These are phyloP conservation scores for Microtus pennsylvanicus DNA, from an alignment of 2,113 vertebrate species.

Conservation along the genomic window DNA sequence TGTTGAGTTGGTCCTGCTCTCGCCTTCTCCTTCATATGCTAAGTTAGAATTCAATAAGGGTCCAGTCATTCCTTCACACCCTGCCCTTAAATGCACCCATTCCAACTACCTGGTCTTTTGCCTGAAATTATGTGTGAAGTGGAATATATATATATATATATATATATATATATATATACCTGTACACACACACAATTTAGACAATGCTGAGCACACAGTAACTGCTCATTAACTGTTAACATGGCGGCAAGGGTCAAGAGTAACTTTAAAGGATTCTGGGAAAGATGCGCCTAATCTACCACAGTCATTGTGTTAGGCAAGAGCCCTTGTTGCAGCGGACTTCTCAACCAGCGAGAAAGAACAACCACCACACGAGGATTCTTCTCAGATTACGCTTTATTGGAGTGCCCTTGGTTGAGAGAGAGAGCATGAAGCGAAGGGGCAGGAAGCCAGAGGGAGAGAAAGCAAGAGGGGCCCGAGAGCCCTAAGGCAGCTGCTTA, in stretches of 20 bases:
- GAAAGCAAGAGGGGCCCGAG: too few relatives aligned
- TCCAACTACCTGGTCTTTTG: constrained; percentile 17
- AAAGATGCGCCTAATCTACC: neutral
- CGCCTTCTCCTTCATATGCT: constrained; percentile 22
- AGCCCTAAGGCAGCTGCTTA: too few relatives aligned
- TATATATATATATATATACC: neutral
- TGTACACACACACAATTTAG: neutral
- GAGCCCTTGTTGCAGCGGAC: neutral
- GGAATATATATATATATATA: neutral
- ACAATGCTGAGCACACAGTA: neutral
- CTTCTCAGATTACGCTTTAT: too few relatives aligned
- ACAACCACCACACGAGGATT: too few relatives aligned
- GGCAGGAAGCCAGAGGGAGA: too few relatives aligned
- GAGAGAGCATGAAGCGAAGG: too few relatives aligned
- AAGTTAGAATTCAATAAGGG: constrained; percentile 26
- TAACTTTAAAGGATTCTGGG: neutral
- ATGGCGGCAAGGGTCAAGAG: neutral
- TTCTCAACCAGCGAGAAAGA: too few relatives aligned
- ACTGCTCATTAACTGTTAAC: neutral
- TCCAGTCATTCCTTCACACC: neutral
- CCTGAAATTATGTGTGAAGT: neutral
- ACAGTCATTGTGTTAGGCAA: neutral
- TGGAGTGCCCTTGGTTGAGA: too few relatives aligned
- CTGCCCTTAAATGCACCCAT: neutral
- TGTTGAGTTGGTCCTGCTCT: neutral